phyloP scores from a whole-genome alignment of 2,888 invertebrate species.

The Hypolimnas misippus region DNA sequence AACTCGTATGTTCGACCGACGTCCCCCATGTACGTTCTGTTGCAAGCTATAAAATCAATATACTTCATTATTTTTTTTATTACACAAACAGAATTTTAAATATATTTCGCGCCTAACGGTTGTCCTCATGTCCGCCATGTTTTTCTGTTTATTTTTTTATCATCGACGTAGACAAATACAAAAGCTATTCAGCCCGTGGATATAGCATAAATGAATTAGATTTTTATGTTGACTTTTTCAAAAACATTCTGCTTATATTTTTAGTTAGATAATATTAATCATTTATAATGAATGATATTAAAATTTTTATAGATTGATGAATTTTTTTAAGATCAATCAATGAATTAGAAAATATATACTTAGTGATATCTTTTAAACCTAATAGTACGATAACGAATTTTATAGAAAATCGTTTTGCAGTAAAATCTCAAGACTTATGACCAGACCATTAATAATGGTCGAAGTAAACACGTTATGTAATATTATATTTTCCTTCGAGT shows the following conservation, averaged over 20 bases:
- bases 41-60: constrained; percentile 87
- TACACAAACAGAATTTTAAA: background rate
- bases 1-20: constrained; percentile 91
- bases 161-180: background rate
- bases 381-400: background rate
- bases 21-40: constrained; percentile 92
- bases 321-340: too few relatives aligned
- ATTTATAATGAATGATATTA: too few relatives aligned
- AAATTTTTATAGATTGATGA: too few relatives aligned
- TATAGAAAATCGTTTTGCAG: background rate
- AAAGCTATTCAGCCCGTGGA: background rate
- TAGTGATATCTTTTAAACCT: constrained; percentile 1
- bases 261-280: too few relatives aligned
- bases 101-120: background rate
- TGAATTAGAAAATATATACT: too few relatives aligned
- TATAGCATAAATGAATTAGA: too few relatives aligned
- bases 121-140: background rate
- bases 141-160: background rate
- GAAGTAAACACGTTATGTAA: constrained; percentile 17
- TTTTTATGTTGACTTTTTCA: too few relatives aligned
- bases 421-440: constrained; percentile 10
- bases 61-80: background rate
- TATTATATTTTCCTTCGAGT: constrained; percentile 2
- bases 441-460: constrained; percentile 15
- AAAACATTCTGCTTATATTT: too few relatives aligned